Percentiles rank a stretch among this genome's conserved stretches.
phyloP scores from a whole-genome alignment of 2,797 vertebrate species.

The Poecile montanus region DNA sequence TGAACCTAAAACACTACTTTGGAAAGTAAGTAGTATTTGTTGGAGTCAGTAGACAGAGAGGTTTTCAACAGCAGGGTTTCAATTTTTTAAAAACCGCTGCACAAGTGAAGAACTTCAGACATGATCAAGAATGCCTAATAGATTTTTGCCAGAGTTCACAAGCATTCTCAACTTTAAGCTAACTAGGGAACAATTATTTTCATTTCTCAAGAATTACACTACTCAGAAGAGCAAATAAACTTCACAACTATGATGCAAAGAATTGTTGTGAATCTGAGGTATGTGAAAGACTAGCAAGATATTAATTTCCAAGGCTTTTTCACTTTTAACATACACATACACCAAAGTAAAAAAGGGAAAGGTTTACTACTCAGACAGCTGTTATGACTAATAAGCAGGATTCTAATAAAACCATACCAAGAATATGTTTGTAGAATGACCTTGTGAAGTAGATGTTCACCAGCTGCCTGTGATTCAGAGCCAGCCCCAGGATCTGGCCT shows the following conservation, averaged over 20 bases:
- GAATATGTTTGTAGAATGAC: constrained; percentile 99
- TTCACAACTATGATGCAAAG: not conserved
- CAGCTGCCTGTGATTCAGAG: constrained; percentile 94
- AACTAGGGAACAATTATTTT: not conserved
- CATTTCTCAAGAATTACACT: not conserved
- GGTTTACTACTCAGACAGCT: not conserved
- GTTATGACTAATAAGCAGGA: not conserved
- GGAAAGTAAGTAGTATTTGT: not conserved
- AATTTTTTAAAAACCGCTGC: not conserved
- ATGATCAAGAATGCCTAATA: not conserved
- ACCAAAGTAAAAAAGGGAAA: not conserved
- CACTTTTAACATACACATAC: not conserved
- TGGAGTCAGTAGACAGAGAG: not conserved
- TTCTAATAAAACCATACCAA: constrained; percentile 82
- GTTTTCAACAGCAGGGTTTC: not conserved
- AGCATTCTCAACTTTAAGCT: not conserved
- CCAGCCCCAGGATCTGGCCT: constrained; percentile 95
- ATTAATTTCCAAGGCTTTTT: not conserved
- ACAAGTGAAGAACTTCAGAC: not conserved
- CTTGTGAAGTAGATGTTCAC: constrained; percentile 99
- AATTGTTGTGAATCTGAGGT: not conserved
- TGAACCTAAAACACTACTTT: not conserved
- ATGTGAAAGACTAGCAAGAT: not conserved
- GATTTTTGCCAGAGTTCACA: not conserved
- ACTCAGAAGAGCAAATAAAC: not conserved